These are phyloP conservation scores for Saccostrea glomerata DNA, from an alignment of 1,140 invertebrate genomes.

Conservation along the genomic window DNA sequence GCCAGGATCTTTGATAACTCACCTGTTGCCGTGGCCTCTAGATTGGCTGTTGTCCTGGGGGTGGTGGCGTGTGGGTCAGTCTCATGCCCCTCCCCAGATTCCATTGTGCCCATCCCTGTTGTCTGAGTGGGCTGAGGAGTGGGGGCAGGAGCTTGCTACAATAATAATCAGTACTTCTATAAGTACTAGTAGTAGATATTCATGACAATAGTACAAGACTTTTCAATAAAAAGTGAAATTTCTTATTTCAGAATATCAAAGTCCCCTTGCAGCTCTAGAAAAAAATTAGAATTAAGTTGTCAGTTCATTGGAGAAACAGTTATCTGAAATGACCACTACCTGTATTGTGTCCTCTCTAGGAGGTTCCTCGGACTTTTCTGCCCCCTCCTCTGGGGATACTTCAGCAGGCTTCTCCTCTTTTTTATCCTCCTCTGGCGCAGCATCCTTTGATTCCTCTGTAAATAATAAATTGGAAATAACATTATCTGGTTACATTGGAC, in stretches of 20 bases:
- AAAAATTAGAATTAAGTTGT: not conserved
- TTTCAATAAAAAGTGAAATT: too few relatives aligned
- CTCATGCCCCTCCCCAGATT: constrained; percentile 54
- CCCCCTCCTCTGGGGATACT: constrained; percentile 40
- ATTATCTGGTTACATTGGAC: too few relatives aligned
- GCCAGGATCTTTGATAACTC: not conserved
- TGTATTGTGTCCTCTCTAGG: constrained; percentile 24
- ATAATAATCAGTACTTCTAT: not conserved
- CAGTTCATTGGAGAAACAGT: not conserved
- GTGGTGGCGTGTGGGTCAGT: constrained; percentile 61
- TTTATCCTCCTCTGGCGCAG: constrained; percentile 26
- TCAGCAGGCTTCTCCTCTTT: constrained; percentile 49
- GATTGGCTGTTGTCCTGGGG: constrained; percentile 62
- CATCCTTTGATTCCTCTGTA: constrained; percentile 22
- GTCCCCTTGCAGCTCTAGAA: not conserved
- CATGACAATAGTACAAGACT: not conserved
- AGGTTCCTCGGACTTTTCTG: constrained; percentile 39
- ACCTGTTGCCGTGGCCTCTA: constrained; percentile 77
- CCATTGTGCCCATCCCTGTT: constrained; percentile 56
- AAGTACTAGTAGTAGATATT: not conserved
- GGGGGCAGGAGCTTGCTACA: constrained; percentile 54
- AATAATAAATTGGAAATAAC: too few relatives aligned
- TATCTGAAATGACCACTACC: not conserved
- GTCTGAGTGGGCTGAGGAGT: constrained; percentile 53
- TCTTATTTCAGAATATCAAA: not conserved